Conservation (phyloP, 1,140 invertebrate genomes). For the Atopsyche davidsoni region DNA sequence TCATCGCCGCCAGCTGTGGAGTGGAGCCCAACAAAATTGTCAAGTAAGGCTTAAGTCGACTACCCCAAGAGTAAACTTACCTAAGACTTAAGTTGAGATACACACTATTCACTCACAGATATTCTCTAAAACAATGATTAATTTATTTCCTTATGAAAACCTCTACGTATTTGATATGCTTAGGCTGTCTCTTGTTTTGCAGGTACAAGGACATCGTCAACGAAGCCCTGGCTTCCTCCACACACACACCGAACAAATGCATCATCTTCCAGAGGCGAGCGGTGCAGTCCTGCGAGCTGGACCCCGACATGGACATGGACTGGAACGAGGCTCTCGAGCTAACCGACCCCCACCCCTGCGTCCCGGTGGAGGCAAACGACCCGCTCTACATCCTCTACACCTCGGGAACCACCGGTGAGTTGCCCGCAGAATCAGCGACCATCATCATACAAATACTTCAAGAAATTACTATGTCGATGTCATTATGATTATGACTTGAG, state of each 20-base stretch:
- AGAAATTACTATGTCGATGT: too few relatives aligned
- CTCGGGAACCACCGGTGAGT: conserved; percentile 75
- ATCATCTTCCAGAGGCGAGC: conserved; percentile 74
- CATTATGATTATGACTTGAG: too few relatives aligned
- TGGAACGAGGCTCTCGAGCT: conserved; percentile 68
- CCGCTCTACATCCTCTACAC: conserved; percentile 91
- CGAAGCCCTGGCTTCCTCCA: conserved; percentile 68
- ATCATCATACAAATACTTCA: too few relatives aligned
- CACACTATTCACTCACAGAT: too few relatives aligned
- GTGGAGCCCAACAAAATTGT: conserved; percentile 81
- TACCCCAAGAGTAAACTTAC: background rate
- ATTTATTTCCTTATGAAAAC: conserved; percentile 1
- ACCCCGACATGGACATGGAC: conserved; percentile 59
- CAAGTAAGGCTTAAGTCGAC: too few relatives aligned
- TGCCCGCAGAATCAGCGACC: too few relatives aligned
- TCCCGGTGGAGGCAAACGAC: conserved; percentile 81
- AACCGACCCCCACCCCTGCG: conserved; percentile 66
- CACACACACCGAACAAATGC: conserved; percentile 64
- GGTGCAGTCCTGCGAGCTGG: conserved; percentile 57
- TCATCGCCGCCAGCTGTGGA: conserved; percentile 86
- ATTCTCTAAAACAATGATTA: too few relatives aligned
- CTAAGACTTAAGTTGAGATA: too few relatives aligned
- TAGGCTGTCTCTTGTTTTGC: conserved; percentile 22
- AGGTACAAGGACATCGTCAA: conserved; percentile 87
- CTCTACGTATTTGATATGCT: background rate